Evolutionary conservation across 2,797 vertebrate species (phyloP), one percentile per base, ranked within the genome.

Genomic region (Liasis olivaceus): DNA sequence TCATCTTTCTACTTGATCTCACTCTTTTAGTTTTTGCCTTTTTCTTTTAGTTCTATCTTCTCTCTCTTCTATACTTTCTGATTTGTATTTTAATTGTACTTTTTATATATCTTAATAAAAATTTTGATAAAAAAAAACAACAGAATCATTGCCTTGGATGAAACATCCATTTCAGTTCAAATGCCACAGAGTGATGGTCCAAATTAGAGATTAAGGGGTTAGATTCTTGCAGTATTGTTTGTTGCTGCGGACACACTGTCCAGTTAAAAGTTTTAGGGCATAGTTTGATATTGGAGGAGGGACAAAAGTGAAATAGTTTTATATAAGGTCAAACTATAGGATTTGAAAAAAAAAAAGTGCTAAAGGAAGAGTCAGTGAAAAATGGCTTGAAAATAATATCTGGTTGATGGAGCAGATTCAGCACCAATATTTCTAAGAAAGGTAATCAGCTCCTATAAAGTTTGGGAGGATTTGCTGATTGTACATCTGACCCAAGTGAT

Each of bases 401-500:
- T 36, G n/a, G 22, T 51, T 36, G 36, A 63, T 88, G 36, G 85
- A 94, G 15, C 66, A 42, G 51, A 81, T 11, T 51, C 59, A 89
- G 84, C 63, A 17, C 56, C 87, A 26, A 89, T 8, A 59, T 22
- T 86, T 84, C 63, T 31, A 66, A 91, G 66, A 47, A 94, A 1
- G 69, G 42, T 3, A 28, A 1, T 2, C 54, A 28, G 69, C n/a
- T 24, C 86, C 0, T 88, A 5, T 31, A 91, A n/a, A 1, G 22
- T 59, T 11, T 62, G 5, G 7, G 63, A 95, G 59, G 69, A 42
- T 91, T 85, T 92, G 9, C 89, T 93, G 89, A 91, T 92, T 36
- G 89, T 20, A 51, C 69, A 47, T 89, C 88, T 85, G 47, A 88
- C 64, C 63, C 93, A 63, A 64, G 58, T 84, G 69, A 84, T 90